phyloP scores from a whole-genome alignment of 2,113 vertebrate species.

The Notiomystis cincta region DNA sequence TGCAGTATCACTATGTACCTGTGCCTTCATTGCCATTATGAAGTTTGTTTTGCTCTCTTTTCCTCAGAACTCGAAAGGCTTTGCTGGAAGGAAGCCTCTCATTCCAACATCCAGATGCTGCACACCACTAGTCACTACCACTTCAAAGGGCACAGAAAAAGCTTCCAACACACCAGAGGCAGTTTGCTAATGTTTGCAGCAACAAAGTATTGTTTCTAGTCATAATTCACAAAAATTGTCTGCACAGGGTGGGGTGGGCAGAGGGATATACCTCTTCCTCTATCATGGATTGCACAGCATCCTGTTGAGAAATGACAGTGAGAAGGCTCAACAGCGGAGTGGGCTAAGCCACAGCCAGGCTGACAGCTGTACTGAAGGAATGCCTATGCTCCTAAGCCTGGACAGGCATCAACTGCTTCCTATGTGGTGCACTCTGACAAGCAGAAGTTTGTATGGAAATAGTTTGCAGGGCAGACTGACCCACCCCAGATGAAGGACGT shows the following conservation, averaged over 20 bases:
- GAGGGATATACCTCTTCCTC: not conserved
- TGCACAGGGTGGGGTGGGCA: not conserved
- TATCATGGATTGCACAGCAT: not conserved
- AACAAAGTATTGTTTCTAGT: not conserved
- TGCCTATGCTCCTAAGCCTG: accelerated
- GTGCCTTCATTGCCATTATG: not conserved
- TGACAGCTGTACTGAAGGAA: not conserved
- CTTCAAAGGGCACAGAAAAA: not conserved
- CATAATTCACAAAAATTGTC: not conserved
- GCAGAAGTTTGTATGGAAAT: not conserved
- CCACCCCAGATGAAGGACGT: not conserved
- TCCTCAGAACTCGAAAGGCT: not conserved
- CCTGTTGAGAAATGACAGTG: accelerated
- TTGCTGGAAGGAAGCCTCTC: not conserved
- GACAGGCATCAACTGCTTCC: not conserved
- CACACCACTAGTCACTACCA: not conserved
- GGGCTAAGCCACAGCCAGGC: not conserved
- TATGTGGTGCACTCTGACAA: not conserved
- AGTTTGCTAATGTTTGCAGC: not conserved
- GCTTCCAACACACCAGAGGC: not conserved
- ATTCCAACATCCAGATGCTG: not conserved
- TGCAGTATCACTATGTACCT: not conserved
- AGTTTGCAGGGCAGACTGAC: not conserved
- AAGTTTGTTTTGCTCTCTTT: not conserved
- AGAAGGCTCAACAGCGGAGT: accelerated